phyloP scores from a whole-genome alignment of 2,888 invertebrate species.

The Creontiades dilutus region DNA sequence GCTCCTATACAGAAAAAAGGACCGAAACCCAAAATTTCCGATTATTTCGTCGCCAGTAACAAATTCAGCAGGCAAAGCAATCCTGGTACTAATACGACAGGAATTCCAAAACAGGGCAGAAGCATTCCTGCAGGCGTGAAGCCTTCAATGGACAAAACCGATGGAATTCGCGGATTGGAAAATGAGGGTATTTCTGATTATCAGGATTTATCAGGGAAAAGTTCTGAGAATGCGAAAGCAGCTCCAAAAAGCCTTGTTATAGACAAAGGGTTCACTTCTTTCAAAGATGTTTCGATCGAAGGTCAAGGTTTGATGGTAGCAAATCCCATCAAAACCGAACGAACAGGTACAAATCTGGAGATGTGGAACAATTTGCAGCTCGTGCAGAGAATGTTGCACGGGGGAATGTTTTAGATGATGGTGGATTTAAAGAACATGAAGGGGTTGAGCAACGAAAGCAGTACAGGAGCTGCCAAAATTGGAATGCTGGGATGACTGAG shows the following conservation, averaged over 20 bases:
- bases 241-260: neutral
- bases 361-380: no score
- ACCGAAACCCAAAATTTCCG: slow-evolving; percentile 10
- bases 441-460: no score
- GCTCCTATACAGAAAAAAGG: neutral
- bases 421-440: no score
- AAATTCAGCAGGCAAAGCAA: neutral
- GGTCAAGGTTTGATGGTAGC: neutral
- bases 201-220: neutral
- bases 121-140: no score
- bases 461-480: no score
- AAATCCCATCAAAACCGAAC: neutral
- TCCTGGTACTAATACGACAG: neutral
- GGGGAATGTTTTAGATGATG: no score
- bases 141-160: neutral
- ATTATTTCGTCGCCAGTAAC: neutral
- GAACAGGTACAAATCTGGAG: no score
- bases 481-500: no score
- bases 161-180: neutral
- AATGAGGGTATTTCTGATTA: no score
- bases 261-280: neutral
- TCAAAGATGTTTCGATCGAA: neutral
- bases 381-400: no score
- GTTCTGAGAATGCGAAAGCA: neutral
- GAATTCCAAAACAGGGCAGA: neutral